These are phyloP conservation scores for Heteractis magnifica DNA, from an alignment of 92 coral and sea anemone genomes.

Conservation along the genomic window DNA sequence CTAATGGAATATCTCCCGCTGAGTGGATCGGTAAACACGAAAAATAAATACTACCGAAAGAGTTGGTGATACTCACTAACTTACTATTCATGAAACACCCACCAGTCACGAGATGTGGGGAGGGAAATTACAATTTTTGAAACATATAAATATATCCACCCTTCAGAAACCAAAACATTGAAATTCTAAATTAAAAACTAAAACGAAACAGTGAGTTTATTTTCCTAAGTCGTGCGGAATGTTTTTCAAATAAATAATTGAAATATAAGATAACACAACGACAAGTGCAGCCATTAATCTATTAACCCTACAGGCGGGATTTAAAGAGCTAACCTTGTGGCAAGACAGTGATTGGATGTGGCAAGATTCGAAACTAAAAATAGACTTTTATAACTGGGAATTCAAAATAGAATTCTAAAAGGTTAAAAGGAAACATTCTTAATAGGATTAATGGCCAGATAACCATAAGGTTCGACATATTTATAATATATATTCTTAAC, in stretches of 20 bases:
- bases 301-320: neutral
- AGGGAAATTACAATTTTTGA: neutral
- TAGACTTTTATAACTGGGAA: neutral
- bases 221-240: neutral
- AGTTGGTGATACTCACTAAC: no score
- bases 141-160: no score
- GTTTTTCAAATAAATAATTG: neutral
- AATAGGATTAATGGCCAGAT: neutral
- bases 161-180: no score
- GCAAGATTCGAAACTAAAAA: neutral
- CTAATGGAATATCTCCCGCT: slow-evolving; percentile 23
- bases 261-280: neutral
- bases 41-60: slow-evolving; percentile 7
- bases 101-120: neutral
- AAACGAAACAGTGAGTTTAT: neutral
- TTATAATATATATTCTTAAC: neutral
- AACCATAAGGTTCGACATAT: neutral
- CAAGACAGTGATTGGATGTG: neutral
- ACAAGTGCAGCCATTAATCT: neutral
- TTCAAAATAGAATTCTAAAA: neutral
- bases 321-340: neutral
- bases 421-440: neutral
- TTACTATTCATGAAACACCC: neutral
- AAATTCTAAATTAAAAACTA: neutral
- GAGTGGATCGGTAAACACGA: slow-evolving; percentile 34